phyloP scores from a whole-genome alignment of 2,888 invertebrate genomes.

The Stratiomys singularior region DNA sequence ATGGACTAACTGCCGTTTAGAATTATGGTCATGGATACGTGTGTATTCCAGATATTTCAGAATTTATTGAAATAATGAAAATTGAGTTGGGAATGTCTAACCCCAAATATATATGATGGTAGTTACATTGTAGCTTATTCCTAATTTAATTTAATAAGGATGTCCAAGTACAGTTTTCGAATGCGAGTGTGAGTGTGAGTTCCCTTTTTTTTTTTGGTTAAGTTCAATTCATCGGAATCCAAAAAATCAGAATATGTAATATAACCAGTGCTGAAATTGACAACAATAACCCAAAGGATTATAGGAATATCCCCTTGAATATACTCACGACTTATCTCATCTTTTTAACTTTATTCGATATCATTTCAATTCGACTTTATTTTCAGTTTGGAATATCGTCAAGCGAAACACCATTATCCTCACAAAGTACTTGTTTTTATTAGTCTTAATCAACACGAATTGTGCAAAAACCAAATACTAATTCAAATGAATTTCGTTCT shows the following conservation, averaged over 20 bases:
- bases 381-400: not conserved
- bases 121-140: not conserved
- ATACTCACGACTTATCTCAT: too few species aligned
- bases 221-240: not conserved
- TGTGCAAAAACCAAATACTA: not conserved
- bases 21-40: slow-evolving; percentile 28
- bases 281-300: too few species aligned
- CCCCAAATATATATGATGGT: slow-evolving; percentile 2
- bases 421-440: not conserved
- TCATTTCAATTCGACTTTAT: not conserved
- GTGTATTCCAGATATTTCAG: slow-evolving; percentile 32
- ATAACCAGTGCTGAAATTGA: too few species aligned
- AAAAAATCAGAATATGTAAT: too few species aligned
- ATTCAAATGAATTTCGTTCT: slow-evolving; percentile 2
- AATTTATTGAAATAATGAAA: slow-evolving; percentile 24
- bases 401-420: slow-evolving; percentile 38
- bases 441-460: not conserved
- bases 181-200: too few species aligned
- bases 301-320: too few species aligned
- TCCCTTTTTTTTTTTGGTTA: not conserved
- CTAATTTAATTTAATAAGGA: not conserved
- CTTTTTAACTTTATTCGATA: not conserved
- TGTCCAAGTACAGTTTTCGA: not conserved
- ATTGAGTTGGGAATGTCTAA: not conserved
- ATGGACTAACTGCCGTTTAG: slow-evolving; percentile 13